Percentiles rank a stretch among this genome's conserved stretches.
phyloP scores from a whole-genome alignment of 1,140 invertebrate species.

The Bombus sylvicola region DNA sequence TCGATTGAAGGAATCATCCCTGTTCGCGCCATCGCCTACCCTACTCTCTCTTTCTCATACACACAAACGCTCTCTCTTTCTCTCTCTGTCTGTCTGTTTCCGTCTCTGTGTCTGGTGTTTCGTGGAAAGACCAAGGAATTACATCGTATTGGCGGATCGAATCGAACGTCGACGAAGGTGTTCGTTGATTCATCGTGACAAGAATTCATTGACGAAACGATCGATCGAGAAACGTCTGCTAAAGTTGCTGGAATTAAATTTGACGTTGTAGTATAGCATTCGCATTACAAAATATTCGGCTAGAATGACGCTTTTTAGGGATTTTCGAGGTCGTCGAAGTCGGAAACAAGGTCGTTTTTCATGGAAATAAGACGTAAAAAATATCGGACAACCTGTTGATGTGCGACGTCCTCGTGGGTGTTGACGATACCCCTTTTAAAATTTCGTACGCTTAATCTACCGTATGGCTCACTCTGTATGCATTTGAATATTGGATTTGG shows the following conservation, averaged over 20 bases:
- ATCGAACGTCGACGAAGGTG: background rate
- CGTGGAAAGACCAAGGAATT: background rate
- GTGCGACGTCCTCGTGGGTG: no score
- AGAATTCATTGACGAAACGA: background rate
- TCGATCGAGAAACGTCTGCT: background rate
- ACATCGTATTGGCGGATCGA: background rate
- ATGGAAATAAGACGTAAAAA: no score
- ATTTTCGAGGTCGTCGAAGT: no score
- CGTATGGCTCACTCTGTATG: no score
- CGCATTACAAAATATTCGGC: no score
- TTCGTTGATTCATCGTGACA: background rate
- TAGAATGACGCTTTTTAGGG: no score
- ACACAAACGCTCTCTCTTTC: background rate
- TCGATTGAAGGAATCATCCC: constrained; percentile 14
- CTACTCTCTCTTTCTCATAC: background rate
- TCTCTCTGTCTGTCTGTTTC: background rate
- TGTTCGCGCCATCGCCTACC: background rate
- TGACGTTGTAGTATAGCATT: background rate
- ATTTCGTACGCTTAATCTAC: no score
- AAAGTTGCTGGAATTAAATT: background rate
- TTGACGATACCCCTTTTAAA: no score
- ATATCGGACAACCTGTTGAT: no score
- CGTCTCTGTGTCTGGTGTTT: background rate
- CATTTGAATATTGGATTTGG: no score
- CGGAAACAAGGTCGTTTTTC: no score